A percentile compares a stretch with the other conserved stretches of the same genome.
Evolutionary conservation across 2,797 vertebrate genomes (phyloP).

Genomic region (Peromyscus eremicus): DNA sequence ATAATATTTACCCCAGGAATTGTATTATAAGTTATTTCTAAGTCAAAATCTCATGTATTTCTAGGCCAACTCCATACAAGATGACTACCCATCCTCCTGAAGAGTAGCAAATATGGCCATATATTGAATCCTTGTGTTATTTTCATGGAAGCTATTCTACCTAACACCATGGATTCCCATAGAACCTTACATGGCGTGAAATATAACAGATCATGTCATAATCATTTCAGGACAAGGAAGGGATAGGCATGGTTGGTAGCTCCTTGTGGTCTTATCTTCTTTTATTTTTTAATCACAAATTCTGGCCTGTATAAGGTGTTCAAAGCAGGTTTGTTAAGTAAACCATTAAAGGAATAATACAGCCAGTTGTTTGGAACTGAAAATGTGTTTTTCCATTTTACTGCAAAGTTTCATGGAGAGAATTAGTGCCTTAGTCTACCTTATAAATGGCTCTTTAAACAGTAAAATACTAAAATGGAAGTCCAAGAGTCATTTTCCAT

Average conservation of each 20-base stretch:
- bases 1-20: not conserved
- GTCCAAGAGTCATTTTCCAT: not conserved
- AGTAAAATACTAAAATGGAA: not conserved
- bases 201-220: not conserved
- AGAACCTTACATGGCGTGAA: not conserved
- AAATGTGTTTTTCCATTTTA: not conserved
- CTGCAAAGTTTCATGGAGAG: not conserved
- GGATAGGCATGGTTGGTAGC: not conserved
- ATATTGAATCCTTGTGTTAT: not conserved
- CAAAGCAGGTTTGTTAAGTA: not conserved
- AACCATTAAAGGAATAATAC: constrained; percentile 18
- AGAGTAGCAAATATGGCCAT: not conserved
- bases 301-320: not conserved
- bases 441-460: not conserved
- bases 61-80: not conserved
- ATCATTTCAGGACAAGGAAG: not conserved
- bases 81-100: too few relatives aligned
- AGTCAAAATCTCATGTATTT: not conserved
- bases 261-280: not conserved
- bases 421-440: not conserved
- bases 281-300: not conserved
- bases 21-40: not conserved
- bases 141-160: not conserved
- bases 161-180: not conserved
- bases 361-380: not conserved